Conservation (phyloP, 2,797 vertebrate species). For the Melopsittacus undulatus region DNA sequence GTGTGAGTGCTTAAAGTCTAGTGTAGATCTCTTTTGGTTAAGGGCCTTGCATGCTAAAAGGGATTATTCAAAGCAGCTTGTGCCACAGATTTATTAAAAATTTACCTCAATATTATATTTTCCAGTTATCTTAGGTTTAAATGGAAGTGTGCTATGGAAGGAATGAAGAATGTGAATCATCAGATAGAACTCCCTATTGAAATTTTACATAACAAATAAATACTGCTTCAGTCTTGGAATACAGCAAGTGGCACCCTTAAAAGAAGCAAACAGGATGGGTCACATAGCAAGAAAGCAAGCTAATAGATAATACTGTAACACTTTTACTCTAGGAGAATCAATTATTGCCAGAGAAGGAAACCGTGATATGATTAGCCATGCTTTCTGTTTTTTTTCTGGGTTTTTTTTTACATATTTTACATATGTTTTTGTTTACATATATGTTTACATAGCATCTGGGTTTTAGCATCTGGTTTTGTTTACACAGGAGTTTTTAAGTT, state of each 20-base stretch:
- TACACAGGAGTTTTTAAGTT: neutral
- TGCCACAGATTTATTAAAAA: neutral
- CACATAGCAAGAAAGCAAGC: neutral
- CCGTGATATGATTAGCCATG: neutral
- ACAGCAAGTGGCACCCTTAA: neutral
- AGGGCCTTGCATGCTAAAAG: neutral
- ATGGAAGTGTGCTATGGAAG: neutral
- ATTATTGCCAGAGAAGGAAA: neutral
- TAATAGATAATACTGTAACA: neutral
- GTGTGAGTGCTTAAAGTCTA: neutral
- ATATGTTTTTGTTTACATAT: neutral
- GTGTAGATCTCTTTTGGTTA: neutral
- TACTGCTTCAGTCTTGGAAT: neutral
- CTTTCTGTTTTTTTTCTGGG: neutral
- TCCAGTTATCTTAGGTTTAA: neutral
- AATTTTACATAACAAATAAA: neutral
- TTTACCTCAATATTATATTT: neutral
- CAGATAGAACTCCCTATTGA: neutral
- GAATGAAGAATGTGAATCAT: neutral
- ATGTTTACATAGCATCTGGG: neutral
- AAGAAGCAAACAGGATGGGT: neutral
- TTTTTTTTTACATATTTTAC: neutral
- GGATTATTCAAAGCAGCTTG: neutral
- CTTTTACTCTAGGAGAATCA: neutral
- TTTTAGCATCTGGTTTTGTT: neutral